Evolutionary conservation across 2,113 vertebrate species (phyloP).

Genomic region (Stomatorhinus ivindoensis): DNA sequence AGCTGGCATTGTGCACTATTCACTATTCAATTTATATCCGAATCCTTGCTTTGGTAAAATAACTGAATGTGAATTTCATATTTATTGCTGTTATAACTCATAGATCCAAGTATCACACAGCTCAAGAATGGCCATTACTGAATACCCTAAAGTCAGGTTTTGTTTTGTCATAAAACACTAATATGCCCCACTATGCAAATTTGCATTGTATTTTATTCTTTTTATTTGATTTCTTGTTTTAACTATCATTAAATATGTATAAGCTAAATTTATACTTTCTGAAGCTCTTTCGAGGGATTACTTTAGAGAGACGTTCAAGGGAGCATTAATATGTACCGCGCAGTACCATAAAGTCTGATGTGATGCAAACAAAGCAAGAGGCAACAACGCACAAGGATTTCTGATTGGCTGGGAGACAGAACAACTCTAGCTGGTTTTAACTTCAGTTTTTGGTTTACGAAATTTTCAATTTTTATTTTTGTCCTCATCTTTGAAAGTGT

Average conservation of each 20-base stretch:
- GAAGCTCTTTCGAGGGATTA: neutral
- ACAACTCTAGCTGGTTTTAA: neutral
- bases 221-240: neutral
- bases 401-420: neutral
- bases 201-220: neutral
- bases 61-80: neutral
- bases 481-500: neutral
- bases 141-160: neutral
- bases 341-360: neutral
- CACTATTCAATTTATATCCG: constrained; percentile 3
- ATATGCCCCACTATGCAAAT: neutral
- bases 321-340: neutral
- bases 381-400: neutral
- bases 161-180: neutral
- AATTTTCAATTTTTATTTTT: neutral
- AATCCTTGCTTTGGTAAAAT: neutral
- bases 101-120: neutral
- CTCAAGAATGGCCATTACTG: neutral
- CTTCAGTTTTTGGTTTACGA: neutral
- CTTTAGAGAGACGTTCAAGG: neutral
- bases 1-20: neutral
- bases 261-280: constrained; percentile 9
- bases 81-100: neutral
- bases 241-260: neutral
- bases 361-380: neutral